These are phyloP conservation scores for Melipona beecheii DNA, from an alignment of 2,888 invertebrate genomes.

Conservation along the genomic window DNA sequence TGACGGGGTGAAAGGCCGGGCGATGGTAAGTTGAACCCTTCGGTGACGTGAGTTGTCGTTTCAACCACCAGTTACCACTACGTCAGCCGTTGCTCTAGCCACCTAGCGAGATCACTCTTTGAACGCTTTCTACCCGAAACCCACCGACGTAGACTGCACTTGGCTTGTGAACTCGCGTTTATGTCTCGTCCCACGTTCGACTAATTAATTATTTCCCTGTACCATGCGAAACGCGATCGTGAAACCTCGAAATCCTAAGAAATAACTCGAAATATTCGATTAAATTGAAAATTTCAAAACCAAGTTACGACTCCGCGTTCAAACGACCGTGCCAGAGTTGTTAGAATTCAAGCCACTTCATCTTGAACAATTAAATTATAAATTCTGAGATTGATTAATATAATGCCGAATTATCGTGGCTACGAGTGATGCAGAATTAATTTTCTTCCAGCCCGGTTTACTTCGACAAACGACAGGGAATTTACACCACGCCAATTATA, in stretches of 20 bases:
- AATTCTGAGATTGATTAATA: too few relatives aligned
- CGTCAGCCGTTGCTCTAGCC: constrained; percentile 15
- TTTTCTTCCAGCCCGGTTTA: too few relatives aligned
- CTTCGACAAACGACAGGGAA: not conserved
- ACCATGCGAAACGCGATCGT: too few relatives aligned
- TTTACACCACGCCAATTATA: not conserved
- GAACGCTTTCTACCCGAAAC: constrained; percentile 13
- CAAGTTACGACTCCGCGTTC: too few relatives aligned
- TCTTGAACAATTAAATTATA: too few relatives aligned
- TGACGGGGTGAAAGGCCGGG: constrained; percentile 63
- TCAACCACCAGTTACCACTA: constrained; percentile 68
- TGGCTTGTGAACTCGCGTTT: not conserved
- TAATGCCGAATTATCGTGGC: too few relatives aligned
- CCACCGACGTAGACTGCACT: not conserved
- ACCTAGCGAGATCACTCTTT: constrained; percentile 23
- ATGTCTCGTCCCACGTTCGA: not conserved
- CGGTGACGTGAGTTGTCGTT: constrained; percentile 67
- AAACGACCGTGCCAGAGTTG: too few relatives aligned
- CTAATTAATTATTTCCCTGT: not conserved
- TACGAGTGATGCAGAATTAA: too few relatives aligned
- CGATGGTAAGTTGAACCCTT: constrained; percentile 62
- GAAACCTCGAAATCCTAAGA: not conserved
- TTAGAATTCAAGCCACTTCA: too few relatives aligned
- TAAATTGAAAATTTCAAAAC: too few relatives aligned
- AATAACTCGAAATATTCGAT: too few relatives aligned